Evolutionary conservation across 2,888 invertebrate genomes (phyloP).

Genomic region (Ectemnius cavifrons): DNA sequence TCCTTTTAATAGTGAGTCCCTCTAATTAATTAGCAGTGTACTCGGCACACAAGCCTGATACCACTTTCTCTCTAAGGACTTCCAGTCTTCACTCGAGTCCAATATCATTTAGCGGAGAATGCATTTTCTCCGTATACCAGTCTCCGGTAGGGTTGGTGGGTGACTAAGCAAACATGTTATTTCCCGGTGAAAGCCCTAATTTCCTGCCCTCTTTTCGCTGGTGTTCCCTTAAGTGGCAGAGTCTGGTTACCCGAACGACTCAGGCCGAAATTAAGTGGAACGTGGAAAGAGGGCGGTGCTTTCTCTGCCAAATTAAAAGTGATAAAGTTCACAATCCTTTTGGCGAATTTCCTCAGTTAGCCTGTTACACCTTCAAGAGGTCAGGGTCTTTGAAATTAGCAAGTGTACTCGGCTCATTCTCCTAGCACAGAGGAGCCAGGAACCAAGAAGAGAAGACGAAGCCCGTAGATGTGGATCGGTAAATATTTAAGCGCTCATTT

Average conservation of each 20-base stretch:
- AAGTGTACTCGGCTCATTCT: too few species aligned
- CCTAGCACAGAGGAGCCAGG: too few species aligned
- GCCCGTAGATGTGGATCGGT: too few species aligned
- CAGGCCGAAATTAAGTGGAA: background rate
- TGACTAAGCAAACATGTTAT: conserved; percentile 4
- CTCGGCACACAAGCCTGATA: background rate
- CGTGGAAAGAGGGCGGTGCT: background rate
- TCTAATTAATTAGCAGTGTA: background rate
- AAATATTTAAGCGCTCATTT: too few species aligned
- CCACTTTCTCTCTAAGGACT: background rate
- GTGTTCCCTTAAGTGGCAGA: background rate
- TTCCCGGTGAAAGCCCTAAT: conserved; percentile 5
- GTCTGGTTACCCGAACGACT: background rate
- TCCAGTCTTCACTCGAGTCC: too few species aligned
- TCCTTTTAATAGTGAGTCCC: background rate
- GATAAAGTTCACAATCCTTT: background rate
- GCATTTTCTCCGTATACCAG: background rate
- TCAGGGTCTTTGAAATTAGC: too few species aligned
- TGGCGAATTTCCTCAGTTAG: too few species aligned
- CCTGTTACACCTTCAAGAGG: too few species aligned
- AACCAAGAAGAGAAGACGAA: too few species aligned
- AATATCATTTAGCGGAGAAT: too few species aligned
- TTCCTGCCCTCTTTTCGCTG: conserved; percentile 7
- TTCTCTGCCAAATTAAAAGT: background rate
- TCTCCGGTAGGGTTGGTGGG: background rate